Evolutionary conservation across 1,140 invertebrate genomes (phyloP).

Genomic region (Papilio polyxenes): DNA sequence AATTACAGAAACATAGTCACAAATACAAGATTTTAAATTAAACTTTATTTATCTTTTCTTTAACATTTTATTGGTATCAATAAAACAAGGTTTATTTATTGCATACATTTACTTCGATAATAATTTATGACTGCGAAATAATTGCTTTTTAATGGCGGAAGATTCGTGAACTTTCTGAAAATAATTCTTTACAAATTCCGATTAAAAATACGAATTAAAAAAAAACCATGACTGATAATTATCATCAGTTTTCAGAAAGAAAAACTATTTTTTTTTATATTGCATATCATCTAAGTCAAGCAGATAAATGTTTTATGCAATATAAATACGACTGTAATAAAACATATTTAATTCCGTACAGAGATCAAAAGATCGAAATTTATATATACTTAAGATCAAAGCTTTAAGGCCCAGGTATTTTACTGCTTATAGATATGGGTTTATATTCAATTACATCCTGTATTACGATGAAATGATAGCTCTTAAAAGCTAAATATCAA

Average conservation of each 20-base stretch:
- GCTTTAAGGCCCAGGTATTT: background rate
- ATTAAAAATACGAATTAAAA: too few species aligned
- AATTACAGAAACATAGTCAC: background rate
- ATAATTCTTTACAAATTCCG: too few species aligned
- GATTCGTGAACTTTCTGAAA: background rate
- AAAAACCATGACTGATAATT: too few species aligned
- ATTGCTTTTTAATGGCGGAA: background rate
- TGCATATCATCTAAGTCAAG: too few species aligned
- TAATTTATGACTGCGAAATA: background rate
- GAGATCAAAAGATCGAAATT: slow-evolving; percentile 2
- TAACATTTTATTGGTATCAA: background rate
- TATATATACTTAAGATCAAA: background rate
- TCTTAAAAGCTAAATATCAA: background rate
- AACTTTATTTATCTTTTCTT: background rate
- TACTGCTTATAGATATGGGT: background rate
- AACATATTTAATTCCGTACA: background rate
- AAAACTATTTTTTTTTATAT: too few species aligned
- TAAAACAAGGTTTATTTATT: background rate
- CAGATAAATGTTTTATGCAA: background rate
- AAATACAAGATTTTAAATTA: background rate
- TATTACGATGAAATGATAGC: background rate
- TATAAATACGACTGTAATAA: slow-evolving; percentile 1
- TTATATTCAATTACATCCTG: background rate
- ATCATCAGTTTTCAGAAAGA: too few species aligned
- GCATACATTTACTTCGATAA: background rate